These are phyloP conservation scores for Watsonalla cultraria DNA, from an alignment of 2,888 invertebrate genomes.

Conservation along the genomic window DNA sequence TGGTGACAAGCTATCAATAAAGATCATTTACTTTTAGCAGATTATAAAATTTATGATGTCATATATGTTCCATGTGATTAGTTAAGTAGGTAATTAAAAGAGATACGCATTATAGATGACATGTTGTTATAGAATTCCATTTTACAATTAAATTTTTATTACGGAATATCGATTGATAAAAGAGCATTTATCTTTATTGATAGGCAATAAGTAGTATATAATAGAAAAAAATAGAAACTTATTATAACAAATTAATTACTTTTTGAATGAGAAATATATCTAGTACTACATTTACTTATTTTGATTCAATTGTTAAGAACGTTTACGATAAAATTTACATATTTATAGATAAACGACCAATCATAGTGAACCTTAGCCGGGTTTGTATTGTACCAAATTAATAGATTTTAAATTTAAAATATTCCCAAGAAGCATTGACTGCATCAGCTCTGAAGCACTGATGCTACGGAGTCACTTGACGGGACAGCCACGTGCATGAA, in stretches of 20 bases:
- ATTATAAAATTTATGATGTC: too few relatives aligned
- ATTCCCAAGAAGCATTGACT: slow-evolving; percentile 4
- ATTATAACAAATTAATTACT: background rate
- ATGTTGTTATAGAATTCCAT: too few relatives aligned
- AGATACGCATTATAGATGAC: too few relatives aligned
- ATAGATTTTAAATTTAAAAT: slow-evolving; percentile 8
- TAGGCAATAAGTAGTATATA: background rate
- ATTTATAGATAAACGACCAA: background rate
- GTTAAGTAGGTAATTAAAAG: too few relatives aligned
- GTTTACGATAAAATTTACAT: background rate
- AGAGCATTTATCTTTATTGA: background rate
- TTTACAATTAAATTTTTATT: too few relatives aligned
- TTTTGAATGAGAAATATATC: background rate
- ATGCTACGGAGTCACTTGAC: too few relatives aligned
- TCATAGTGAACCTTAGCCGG: background rate
- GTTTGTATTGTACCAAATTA: slow-evolving; percentile 4
- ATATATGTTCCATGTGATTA: slow-evolving; percentile 2
- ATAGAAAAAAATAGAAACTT: background rate
- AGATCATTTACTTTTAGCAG: too few relatives aligned
- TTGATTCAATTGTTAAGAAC: background rate
- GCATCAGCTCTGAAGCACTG: background rate
- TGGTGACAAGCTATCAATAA: too few relatives aligned
- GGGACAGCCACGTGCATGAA: too few relatives aligned
- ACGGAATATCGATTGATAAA: too few relatives aligned
- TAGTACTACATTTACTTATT: background rate